Evolutionary conservation across 2,888 invertebrate genomes (phyloP), one percentile per base, ranked within the genome.

Genomic region (Anagyrus pseudococci): DNA sequence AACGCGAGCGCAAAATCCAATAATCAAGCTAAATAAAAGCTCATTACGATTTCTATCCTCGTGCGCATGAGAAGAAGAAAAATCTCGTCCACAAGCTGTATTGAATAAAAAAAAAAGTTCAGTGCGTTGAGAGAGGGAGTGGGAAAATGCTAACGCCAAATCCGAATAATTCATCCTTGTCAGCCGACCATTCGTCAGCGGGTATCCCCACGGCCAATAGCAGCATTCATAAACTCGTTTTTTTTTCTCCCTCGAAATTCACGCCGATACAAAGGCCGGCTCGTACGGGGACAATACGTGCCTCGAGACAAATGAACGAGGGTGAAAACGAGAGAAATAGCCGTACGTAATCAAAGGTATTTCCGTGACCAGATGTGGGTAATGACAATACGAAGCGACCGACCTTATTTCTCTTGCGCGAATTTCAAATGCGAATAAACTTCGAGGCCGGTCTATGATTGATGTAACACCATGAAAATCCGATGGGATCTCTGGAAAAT

Each of bases 211-310:
- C n/a, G 44, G 20, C 10, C 6, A 2, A 15, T 3, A 29, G n/a
- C 20, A 2, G 44, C 56, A 61, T 55, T 61, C 55, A 49, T 50
- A 49, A 44, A 44, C 25, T 61, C 49, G 37, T 61, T 61, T 61
- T 37, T 20, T 37, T 37, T 49, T 55, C 44, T 55, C n/a, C 44
- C 41, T 43, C 50, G 37, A n/a, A 4, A 29, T 4, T 29, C 6
- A 4, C 37, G 6, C 8, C 40, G 49, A 37, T 52, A 53, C 41
- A 41, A 54, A 60, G 10, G 52, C 26, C 20, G 17, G 26, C 48
- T 23, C n/a, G n/a, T n/a, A n/a, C n/a, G 46, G 25, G 19, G 4
- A 47, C 48, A 54, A 37, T 37, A n/a, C 37, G 25, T 41, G 17
- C 4, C n/a, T n/a, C 54, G 40, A 55, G 41, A 55, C 46, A 55